Percentiles rank a stretch among this genome's conserved stretches.
These are phyloP conservation scores for Liparis tanakae DNA, from an alignment of 2,797 vertebrate genomes.

Conservation along the genomic window DNA sequence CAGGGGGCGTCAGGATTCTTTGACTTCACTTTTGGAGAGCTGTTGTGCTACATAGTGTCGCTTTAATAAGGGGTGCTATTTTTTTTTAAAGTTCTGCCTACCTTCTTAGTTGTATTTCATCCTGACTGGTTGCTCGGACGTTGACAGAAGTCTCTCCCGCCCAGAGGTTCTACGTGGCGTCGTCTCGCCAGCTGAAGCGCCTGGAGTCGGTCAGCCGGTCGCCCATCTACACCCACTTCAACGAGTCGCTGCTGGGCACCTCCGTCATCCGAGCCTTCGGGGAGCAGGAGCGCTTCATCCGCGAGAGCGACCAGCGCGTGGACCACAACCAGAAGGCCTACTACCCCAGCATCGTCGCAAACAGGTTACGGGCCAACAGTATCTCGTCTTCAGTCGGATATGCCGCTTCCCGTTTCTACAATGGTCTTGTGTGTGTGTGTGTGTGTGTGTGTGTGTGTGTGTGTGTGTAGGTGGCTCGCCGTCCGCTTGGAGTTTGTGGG, in stretches of 20 bases:
- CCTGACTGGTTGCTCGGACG: not conserved
- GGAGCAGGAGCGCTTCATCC: constrained; percentile 91
- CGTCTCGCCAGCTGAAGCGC: constrained; percentile 94
- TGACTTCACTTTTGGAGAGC: not conserved
- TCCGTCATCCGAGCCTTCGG: constrained; percentile 93
- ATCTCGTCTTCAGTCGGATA: not conserved
- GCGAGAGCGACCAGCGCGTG: constrained; percentile 88
- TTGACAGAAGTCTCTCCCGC: not conserved
- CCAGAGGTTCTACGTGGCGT: constrained; percentile 95
- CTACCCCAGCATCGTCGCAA: constrained; percentile 94
- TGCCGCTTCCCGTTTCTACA: not conserved
- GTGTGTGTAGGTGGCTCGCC: constrained; percentile 90
- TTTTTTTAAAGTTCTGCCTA: not conserved
- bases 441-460: too few species aligned
- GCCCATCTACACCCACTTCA: constrained; percentile 95
- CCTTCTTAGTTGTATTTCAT: not conserved
- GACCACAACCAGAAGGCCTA: constrained; percentile 97
- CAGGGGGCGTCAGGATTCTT: not conserved
- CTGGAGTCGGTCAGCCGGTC: constrained; percentile 95
- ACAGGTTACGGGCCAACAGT: constrained; percentile 82
- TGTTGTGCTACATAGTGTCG: too few species aligned
- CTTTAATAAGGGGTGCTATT: too few species aligned
- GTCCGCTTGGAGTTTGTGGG: constrained; percentile 93
- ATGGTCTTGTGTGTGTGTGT: too few species aligned
- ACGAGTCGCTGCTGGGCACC: constrained; percentile 92